Percentiles rank a stretch among this genome's conserved stretches.
phyloP scores from a whole-genome alignment of 2,113 vertebrate genomes.

The Otus sunia region DNA sequence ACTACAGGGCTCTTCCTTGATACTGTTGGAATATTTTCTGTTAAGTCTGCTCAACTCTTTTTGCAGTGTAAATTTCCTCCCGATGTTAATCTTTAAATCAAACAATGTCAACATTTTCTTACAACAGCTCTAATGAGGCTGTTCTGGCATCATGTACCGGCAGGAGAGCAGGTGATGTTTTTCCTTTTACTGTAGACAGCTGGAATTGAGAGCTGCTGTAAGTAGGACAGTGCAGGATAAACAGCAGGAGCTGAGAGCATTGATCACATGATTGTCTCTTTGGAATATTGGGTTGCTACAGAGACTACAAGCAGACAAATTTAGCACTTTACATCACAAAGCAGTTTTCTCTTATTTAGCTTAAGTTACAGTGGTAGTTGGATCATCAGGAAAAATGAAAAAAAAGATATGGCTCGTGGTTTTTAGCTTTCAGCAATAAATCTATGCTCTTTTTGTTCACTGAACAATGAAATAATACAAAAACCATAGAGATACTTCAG shows the following conservation, averaged over 20 bases:
- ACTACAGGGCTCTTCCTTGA: background rate
- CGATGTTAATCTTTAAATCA: conserved; percentile 42
- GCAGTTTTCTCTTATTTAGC: conserved; percentile 53
- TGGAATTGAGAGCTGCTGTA: conserved; percentile 78
- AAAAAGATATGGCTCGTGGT: background rate
- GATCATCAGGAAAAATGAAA: background rate
- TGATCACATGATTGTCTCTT: conserved; percentile 76
- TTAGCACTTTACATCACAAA: conserved; percentile 78
- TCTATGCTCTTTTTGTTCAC: background rate
- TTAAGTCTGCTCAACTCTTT: background rate
- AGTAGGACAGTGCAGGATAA: conserved; percentile 85
- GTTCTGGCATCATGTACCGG: conserved; percentile 38
- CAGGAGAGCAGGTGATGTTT: conserved; percentile 64
- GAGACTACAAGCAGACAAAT: conserved; percentile 78
- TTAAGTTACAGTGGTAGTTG: conserved; percentile 20
- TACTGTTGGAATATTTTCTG: background rate
- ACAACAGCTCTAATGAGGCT: conserved; percentile 37
- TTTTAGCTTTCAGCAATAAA: background rate
- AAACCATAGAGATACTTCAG: background rate
- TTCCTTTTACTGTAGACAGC: conserved; percentile 66
- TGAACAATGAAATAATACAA: background rate
- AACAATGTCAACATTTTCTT: conserved; percentile 45
- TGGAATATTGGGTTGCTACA: conserved; percentile 79
- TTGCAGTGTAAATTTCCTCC: background rate
- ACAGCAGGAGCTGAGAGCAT: conserved; percentile 82